A percentile compares a stretch with the other conserved stretches of the same genome.
These are phyloP conservation scores for Jaculus jaculus DNA, from an alignment of 2,113 vertebrate genomes.

Conservation along the genomic window DNA sequence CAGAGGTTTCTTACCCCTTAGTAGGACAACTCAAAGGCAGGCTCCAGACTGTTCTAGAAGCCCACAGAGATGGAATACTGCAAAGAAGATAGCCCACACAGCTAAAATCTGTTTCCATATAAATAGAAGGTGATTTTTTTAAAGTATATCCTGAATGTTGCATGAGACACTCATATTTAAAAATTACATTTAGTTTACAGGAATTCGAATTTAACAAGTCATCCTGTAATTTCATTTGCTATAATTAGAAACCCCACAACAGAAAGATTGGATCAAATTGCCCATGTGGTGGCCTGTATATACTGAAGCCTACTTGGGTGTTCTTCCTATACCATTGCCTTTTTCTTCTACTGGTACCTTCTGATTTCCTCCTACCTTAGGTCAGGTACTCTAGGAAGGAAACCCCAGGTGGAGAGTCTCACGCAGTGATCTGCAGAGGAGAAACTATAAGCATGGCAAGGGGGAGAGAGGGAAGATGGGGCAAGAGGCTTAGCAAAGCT, in stretches of 20 bases:
- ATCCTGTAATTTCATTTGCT: slow-evolving; percentile 4
- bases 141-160: slow-evolving; percentile 15
- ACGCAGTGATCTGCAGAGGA: not conserved
- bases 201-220: slow-evolving; percentile 1
- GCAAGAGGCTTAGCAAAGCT: not conserved
- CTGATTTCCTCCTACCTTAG: not conserved
- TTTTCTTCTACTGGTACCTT: not conserved
- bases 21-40: not conserved
- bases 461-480: not conserved
- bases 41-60: not conserved
- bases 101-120: slow-evolving; percentile 35
- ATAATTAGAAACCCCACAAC: not conserved
- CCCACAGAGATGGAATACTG: not conserved
- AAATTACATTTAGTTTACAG: not conserved
- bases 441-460: not conserved
- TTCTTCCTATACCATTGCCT: not conserved
- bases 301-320: not conserved
- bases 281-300: not conserved
- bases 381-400: not conserved
- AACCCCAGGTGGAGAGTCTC: not conserved
- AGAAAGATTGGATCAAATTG: not conserved
- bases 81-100: not conserved
- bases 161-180: not conserved
- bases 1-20: not conserved
- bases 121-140: not conserved